phyloP scores from a whole-genome alignment of 2,113 vertebrate species.

The Neogobius melanostomus region DNA sequence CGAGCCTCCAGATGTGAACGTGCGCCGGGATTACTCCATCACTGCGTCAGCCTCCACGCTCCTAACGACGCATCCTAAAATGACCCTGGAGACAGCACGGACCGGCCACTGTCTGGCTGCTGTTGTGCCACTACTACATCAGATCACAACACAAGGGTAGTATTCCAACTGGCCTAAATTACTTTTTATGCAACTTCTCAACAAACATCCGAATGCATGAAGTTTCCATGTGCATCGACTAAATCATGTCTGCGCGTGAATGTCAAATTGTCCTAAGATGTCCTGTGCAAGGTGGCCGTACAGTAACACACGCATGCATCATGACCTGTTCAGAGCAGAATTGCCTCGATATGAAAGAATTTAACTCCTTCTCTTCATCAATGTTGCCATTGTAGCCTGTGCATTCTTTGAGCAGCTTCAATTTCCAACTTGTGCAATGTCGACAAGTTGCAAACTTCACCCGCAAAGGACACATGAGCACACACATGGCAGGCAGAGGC shows the following conservation, averaged over 20 bases:
- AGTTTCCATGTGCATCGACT: conserved; percentile 27
- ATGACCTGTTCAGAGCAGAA: conserved; percentile 61
- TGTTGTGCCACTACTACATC: conserved; percentile 33
- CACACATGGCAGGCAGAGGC: conserved; percentile 27
- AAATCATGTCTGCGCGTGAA: conserved; percentile 8
- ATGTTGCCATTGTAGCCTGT: conserved; percentile 64
- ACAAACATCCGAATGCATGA: conserved; percentile 18
- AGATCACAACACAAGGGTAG: not conserved
- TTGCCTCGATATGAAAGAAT: conserved; percentile 64
- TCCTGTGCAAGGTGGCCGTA: not conserved
- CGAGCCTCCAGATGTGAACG: conserved; percentile 78
- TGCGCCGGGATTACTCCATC: conserved; percentile 72
- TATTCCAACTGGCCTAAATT: not conserved
- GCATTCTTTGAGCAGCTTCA: conserved; percentile 61
- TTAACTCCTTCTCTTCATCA: conserved; percentile 76
- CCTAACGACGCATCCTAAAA: conserved; percentile 72
- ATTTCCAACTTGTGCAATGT: conserved; percentile 58
- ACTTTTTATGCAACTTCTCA: not conserved
- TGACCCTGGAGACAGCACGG: conserved; percentile 64
- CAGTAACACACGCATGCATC: conserved; percentile 47
- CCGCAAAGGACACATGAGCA: conserved; percentile 5
- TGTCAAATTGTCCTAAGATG: conserved; percentile 47
- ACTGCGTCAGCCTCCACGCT: conserved; percentile 68
- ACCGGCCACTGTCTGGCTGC: conserved; percentile 45
- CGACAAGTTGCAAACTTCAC: conserved; percentile 74